phyloP scores from a whole-genome alignment of 2,888 invertebrate species.

The Caradrina clavipalpis region DNA sequence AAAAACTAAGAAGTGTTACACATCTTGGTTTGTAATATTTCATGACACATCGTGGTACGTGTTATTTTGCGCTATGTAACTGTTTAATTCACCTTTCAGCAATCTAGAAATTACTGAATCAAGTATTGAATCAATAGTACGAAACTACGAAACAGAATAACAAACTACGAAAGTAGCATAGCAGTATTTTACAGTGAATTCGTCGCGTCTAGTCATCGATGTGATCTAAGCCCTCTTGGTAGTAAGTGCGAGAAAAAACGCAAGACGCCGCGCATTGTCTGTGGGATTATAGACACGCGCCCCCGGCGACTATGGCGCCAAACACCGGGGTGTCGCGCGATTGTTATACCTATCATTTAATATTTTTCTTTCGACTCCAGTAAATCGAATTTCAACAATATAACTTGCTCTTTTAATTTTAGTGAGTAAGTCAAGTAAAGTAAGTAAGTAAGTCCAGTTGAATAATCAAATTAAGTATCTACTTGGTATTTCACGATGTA shows the following conservation, averaged over 20 bases:
- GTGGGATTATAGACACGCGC: slow-evolving; percentile 71
- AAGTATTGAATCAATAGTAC: neutral
- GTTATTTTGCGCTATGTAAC: too few species aligned
- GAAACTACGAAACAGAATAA: neutral
- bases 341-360: slow-evolving; percentile 18
- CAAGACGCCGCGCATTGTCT: slow-evolving; percentile 61
- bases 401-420: neutral
- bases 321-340: slow-evolving; percentile 29
- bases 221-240: slow-evolving; percentile 56
- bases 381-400: slow-evolving; percentile 9
- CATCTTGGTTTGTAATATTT: too few species aligned
- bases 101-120: too few species aligned
- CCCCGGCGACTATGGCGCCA: slow-evolving; percentile 62
- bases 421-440: too few species aligned
- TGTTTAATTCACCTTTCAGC: too few species aligned
- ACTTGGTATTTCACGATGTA: too few species aligned
- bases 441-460: too few species aligned
- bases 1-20: too few species aligned
- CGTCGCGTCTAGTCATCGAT: slow-evolving; percentile 34
- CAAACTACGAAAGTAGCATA: neutral
- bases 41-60: too few species aligned
- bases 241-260: slow-evolving; percentile 64
- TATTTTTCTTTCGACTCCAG: slow-evolving; percentile 27
- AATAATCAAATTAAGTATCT: too few species aligned
- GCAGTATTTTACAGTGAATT: neutral